A percentile compares a stretch with the other conserved stretches of the same genome.
Evolutionary conservation across 2,113 vertebrate genomes (phyloP).

Genomic region (Bos indicus): DNA sequence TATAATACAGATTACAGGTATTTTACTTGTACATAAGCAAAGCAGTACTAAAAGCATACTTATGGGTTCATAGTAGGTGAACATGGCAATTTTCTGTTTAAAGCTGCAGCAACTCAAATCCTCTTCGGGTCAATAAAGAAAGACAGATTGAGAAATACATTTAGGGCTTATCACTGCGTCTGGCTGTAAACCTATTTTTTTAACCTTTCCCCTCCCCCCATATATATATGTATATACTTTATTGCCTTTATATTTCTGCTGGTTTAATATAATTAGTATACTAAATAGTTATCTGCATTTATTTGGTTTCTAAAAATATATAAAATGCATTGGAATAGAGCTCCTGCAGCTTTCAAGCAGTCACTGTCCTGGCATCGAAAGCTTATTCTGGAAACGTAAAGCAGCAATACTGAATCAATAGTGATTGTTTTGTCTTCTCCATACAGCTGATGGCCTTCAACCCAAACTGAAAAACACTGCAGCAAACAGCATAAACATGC

Average conservation of each 20-base stretch:
- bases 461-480: conserved; percentile 77
- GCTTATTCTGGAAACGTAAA: conserved; percentile 76
- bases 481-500: conserved; percentile 77
- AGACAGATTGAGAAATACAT: conserved; percentile 1
- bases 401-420: conserved; percentile 84
- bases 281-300: conserved; percentile 68
- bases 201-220: conserved; percentile 49
- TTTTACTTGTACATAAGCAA: conserved; percentile 76
- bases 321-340: conserved; percentile 70
- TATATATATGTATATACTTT: conserved; percentile 62
- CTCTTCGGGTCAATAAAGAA: conserved; percentile 50
- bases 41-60: conserved; percentile 72
- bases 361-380: conserved; percentile 70
- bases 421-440: conserved; percentile 79
- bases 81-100: conserved; percentile 67
- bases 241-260: conserved; percentile 77
- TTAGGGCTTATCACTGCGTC: not conserved
- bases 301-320: conserved; percentile 73
- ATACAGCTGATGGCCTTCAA: conserved; percentile 79
- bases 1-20: conserved; percentile 81
- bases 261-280: conserved; percentile 72
- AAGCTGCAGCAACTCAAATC: conserved; percentile 71
- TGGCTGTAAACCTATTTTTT: conserved; percentile 60
- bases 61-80: conserved; percentile 70
- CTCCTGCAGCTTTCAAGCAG: conserved; percentile 71